Percentiles rank a stretch among this genome's conserved stretches.
phyloP scores from a whole-genome alignment of 2,113 vertebrate genomes.

The Hippocampus zosterae region DNA sequence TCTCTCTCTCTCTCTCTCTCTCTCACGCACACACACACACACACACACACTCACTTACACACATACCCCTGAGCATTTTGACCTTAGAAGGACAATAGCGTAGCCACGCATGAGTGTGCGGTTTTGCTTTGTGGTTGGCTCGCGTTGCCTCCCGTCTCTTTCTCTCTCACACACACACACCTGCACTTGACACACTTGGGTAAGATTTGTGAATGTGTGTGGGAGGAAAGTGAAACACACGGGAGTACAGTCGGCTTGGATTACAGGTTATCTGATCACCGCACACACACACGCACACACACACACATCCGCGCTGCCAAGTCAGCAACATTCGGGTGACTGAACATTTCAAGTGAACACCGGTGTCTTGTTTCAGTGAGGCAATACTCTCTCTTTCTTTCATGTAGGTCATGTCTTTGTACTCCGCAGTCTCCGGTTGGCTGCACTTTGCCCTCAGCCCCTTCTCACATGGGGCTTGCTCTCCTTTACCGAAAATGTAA shows the following conservation, averaged over 20 bases:
- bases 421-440: conserved; percentile 11
- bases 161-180: background rate
- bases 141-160: conserved; percentile 1
- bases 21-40: no score
- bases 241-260: conserved; percentile 59
- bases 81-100: conserved; percentile 41
- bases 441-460: conserved; percentile 11
- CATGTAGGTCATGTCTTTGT: conserved; percentile 63
- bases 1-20: background rate
- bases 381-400: conserved; percentile 55
- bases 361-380: conserved; percentile 61
- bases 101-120: conserved; percentile 28
- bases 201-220: conserved; percentile 25
- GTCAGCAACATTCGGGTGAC: conserved; percentile 70
- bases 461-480: background rate
- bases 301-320: conserved; percentile 40
- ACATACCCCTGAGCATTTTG: conserved; percentile 22
- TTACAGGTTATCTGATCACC: conserved; percentile 68
- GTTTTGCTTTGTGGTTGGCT: conserved; percentile 20
- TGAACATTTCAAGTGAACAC: conserved; percentile 56
- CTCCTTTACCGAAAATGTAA: background rate
- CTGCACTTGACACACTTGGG: conserved; percentile 5
- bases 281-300: conserved; percentile 19
- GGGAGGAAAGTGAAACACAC: conserved; percentile 46
- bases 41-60: background rate